These are phyloP conservation scores for Allygus modestus DNA, from an alignment of 2,888 invertebrate genomes.

Conservation along the genomic window DNA sequence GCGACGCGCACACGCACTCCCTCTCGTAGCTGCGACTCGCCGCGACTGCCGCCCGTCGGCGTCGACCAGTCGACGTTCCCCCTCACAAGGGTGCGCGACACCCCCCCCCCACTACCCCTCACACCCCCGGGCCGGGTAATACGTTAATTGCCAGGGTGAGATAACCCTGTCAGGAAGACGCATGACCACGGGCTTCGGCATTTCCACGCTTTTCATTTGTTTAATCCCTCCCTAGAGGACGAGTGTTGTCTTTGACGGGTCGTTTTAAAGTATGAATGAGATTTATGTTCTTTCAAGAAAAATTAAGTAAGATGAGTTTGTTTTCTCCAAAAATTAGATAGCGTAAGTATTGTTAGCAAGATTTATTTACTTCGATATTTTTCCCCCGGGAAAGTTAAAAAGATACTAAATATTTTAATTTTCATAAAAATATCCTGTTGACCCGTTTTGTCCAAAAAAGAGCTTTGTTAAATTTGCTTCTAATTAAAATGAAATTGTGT, in stretches of 20 bases:
- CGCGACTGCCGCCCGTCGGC: not conserved
- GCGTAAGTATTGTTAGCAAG: no score
- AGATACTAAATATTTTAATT: no score
- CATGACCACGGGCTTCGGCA: not conserved
- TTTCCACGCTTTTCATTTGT: constrained; percentile 30
- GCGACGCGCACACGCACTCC: not conserved
- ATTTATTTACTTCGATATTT: no score
- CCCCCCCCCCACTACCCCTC: not conserved
- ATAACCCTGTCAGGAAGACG: constrained; percentile 25
- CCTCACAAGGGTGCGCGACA: not conserved
- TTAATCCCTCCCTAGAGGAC: not conserved
- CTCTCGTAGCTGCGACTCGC: not conserved
- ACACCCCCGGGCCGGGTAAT: not conserved
- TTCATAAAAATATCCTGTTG: no score
- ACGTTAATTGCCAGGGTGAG: constrained; percentile 31
- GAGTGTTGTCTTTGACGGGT: not conserved
- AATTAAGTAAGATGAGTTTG: no score
- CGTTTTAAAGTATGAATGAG: not conserved
- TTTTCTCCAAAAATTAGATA: no score
- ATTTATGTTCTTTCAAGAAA: no score
- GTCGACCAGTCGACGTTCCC: no score
- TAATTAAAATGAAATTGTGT: no score
- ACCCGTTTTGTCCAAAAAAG: no score
- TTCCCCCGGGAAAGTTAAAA: no score
- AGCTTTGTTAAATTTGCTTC: no score